Percentiles rank a stretch among this genome's conserved stretches.
These are phyloP conservation scores for Speoplatyrhinus poulsoni DNA, from an alignment of 2,113 vertebrate genomes.

Conservation along the genomic window DNA sequence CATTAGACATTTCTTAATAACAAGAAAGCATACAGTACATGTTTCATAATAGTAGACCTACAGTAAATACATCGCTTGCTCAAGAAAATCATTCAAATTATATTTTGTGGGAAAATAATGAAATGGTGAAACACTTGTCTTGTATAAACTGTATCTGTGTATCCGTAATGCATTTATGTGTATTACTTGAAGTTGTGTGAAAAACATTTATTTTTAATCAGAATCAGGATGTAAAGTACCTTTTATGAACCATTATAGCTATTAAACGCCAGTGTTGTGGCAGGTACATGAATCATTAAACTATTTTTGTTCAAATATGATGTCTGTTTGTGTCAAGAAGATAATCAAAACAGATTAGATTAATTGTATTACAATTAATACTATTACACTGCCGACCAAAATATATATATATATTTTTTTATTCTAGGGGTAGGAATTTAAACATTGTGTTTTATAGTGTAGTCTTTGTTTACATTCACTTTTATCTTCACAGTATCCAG, in stretches of 20 bases:
- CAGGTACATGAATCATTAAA: slow-evolving; percentile 64
- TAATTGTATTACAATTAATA: not conserved
- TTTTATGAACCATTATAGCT: slow-evolving; percentile 45
- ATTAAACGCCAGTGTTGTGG: slow-evolving; percentile 48
- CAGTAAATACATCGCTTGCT: too few relatives aligned
- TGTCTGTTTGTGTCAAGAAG: not conserved
- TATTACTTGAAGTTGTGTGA: slow-evolving; percentile 24
- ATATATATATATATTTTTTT: too few relatives aligned
- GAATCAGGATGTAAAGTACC: slow-evolving; percentile 14
- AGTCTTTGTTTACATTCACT: not conserved
- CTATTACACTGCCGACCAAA: too few relatives aligned
- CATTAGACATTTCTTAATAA: too few relatives aligned
- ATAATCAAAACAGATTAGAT: not conserved
- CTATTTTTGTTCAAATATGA: slow-evolving; percentile 65
- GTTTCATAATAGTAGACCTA: too few relatives aligned
- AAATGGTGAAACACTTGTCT: slow-evolving; percentile 29
- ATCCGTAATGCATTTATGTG: slow-evolving; percentile 8
- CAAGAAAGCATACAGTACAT: too few relatives aligned
- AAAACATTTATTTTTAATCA: slow-evolving; percentile 44
- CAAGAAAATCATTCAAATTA: not conserved
- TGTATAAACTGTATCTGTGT: slow-evolving; percentile 26
- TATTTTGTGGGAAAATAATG: slow-evolving; percentile 16
- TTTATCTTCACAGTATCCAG: too few relatives aligned
- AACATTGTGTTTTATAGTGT: slow-evolving; percentile 3
- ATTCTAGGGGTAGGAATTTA: too few relatives aligned